Conservation (phyloP, 2,113 vertebrate genomes). For the Okapia johnstoni region DNA sequence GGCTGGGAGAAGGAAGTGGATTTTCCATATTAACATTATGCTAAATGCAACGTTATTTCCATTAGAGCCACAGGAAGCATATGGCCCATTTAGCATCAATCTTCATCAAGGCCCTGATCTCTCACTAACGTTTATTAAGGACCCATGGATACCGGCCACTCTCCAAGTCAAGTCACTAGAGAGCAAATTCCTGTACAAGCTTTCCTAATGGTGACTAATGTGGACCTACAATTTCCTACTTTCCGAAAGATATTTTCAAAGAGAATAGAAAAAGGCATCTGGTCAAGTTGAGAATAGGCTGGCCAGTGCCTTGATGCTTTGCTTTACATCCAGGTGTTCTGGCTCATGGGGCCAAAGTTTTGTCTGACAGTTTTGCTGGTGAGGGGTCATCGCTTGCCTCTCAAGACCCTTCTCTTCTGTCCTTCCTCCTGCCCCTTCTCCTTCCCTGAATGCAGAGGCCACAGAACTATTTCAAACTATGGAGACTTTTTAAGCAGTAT, state of each 20-base stretch:
- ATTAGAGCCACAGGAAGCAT: neutral
- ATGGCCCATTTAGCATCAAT: neutral
- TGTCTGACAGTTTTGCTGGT: neutral
- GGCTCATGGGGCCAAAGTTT: neutral
- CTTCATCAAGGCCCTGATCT: neutral
- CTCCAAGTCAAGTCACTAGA: slow-evolving; percentile 5
- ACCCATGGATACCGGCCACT: neutral
- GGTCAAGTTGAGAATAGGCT: neutral
- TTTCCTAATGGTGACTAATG: slow-evolving; percentile 37
- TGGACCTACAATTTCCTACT: neutral
- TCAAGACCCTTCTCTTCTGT: neutral
- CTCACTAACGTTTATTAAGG: neutral
- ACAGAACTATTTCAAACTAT: neutral
- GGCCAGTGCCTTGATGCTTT: neutral
- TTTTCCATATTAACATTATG: slow-evolving; percentile 33
- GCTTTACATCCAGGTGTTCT: neutral
- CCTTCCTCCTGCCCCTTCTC: neutral
- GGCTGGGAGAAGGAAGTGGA: slow-evolving; percentile 30
- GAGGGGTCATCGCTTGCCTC: neutral
- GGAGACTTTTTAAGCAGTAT: neutral
- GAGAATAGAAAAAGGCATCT: neutral
- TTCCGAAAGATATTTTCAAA: slow-evolving; percentile 4
- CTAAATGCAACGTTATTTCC: neutral
- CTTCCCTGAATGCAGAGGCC: neutral
- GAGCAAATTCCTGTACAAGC: neutral